A percentile compares a stretch with the other conserved stretches of the same genome.
These are phyloP conservation scores for Psix sp. DNA, from an alignment of 1,140 invertebrate genomes.

Conservation along the genomic window DNA sequence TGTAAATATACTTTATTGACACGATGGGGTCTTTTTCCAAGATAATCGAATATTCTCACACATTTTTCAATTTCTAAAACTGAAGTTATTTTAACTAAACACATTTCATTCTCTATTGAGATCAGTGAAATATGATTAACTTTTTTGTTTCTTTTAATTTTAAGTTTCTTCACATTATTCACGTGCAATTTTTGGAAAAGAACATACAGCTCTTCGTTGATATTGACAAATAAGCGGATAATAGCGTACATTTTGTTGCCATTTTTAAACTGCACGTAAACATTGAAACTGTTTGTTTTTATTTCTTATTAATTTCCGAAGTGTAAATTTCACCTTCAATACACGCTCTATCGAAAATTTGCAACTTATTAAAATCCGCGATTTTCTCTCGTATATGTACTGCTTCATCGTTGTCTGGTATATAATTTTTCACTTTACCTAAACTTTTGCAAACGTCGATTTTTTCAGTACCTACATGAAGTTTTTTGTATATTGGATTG, in stretches of 20 bases:
- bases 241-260: too few relatives aligned
- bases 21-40: neutral
- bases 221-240: too few relatives aligned
- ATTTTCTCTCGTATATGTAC: too few relatives aligned
- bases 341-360: slow-evolving; percentile 5
- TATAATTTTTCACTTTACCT: neutral
- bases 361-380: too few relatives aligned
- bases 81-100: neutral
- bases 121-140: neutral
- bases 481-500: too few relatives aligned
- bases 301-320: slow-evolving; percentile 43
- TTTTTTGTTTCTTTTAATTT: neutral
- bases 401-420: neutral
- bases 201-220: too few relatives aligned
- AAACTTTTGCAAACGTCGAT: too few relatives aligned
- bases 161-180: too few relatives aligned
- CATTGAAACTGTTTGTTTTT: slow-evolving; percentile 22
- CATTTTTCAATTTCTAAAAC: neutral
- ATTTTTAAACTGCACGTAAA: too few relatives aligned
- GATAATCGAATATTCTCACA: neutral
- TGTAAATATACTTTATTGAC: neutral
- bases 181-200: too few relatives aligned
- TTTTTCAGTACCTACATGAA: too few relatives aligned
- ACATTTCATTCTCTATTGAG: neutral
- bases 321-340: slow-evolving; percentile 44